Conservation (phyloP, 2,797 vertebrate genomes). For the Tarsius wallacei region DNA sequence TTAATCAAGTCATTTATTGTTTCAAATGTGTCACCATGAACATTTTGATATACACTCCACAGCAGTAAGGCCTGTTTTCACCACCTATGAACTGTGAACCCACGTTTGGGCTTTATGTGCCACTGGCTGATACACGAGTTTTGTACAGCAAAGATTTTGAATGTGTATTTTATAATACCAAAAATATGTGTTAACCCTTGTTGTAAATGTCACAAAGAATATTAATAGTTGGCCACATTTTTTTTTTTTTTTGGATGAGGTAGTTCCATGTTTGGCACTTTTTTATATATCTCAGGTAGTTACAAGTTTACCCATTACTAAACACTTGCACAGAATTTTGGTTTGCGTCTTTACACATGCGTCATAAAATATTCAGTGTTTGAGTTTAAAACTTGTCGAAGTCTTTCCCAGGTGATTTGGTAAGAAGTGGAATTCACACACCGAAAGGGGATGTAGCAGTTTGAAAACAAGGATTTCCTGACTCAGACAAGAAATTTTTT, state of each 20-base stretch:
- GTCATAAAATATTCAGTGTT: conserved; percentile 63
- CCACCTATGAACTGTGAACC: conserved; percentile 81
- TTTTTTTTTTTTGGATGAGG: conserved; percentile 66
- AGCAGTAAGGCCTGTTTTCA: conserved; percentile 85
- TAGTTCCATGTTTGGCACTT: conserved; percentile 73
- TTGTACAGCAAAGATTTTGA: conserved; percentile 78
- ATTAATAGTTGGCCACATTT: conserved; percentile 63
- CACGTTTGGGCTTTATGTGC: conserved; percentile 76
- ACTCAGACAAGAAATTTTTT: conserved; percentile 55
- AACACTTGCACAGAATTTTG: conserved; percentile 64
- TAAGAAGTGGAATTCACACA: conserved; percentile 59
- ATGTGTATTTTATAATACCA: conserved; percentile 68
- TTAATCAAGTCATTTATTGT: conserved; percentile 88
- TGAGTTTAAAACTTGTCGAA: conserved; percentile 49
- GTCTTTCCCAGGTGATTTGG: conserved; percentile 36
- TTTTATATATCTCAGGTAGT: conserved; percentile 46
- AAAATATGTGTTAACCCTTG: conserved; percentile 62
- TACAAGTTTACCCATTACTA: conserved; percentile 68
- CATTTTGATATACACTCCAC: conserved; percentile 83
- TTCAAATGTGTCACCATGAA: conserved; percentile 84
- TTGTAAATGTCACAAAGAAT: conserved; percentile 63
- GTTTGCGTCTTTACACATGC: conserved; percentile 42
- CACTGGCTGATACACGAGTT: conserved; percentile 77
- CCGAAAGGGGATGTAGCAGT: conserved; percentile 15
- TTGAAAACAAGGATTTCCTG: conserved; percentile 37